Evolutionary conservation across 2,888 invertebrate genomes (phyloP).

Genomic region (Scaptomyza caliginosa): DNA sequence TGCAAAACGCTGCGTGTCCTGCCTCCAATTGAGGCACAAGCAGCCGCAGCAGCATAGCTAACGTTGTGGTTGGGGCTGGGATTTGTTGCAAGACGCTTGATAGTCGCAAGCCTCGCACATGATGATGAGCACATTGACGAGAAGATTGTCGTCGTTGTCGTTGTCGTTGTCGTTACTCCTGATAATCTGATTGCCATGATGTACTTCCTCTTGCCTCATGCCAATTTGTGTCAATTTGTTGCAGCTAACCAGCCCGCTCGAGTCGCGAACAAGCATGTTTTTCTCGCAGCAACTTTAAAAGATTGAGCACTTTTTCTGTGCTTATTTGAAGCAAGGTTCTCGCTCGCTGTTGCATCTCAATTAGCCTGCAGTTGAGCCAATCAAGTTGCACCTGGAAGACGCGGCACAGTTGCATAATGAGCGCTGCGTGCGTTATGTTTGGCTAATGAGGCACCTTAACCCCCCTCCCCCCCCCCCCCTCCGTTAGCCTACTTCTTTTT

Average conservation of each 20-base stretch:
- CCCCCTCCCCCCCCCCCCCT: too few species aligned
- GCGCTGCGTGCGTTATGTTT: conserved; percentile 8
- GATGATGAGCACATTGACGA: conserved; percentile 55
- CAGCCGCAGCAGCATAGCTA: background rate
- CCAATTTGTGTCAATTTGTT: conserved; percentile 72
- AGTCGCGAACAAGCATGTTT: background rate
- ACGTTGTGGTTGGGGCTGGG: background rate
- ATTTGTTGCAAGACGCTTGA: conserved; percentile 15
- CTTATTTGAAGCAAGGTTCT: conserved; percentile 19
- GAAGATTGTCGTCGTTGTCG: conserved; percentile 24
- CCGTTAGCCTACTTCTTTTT: background rate
- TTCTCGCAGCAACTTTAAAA: conserved; percentile 21
- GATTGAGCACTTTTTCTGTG: conserved; percentile 26
- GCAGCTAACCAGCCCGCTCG: background rate
- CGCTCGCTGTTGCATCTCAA: conserved; percentile 31
- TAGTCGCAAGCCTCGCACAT: conserved; percentile 42
- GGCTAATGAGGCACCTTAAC: conserved; percentile 67
- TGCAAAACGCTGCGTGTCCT: conserved; percentile 59
- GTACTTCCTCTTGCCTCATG: conserved; percentile 54
- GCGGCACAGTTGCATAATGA: conserved; percentile 43
- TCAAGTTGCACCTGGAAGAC: conserved; percentile 25
- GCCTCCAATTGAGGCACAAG: conserved; percentile 21
- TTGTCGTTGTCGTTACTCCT: conserved; percentile 13
- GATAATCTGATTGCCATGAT: conserved; percentile 71
- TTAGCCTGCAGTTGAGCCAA: conserved; percentile 30